A percentile compares a stretch with the other conserved stretches of the same genome.
Evolutionary conservation across 2,113 vertebrate species (phyloP).

Genomic region (Laticauda laticaudata): DNA sequence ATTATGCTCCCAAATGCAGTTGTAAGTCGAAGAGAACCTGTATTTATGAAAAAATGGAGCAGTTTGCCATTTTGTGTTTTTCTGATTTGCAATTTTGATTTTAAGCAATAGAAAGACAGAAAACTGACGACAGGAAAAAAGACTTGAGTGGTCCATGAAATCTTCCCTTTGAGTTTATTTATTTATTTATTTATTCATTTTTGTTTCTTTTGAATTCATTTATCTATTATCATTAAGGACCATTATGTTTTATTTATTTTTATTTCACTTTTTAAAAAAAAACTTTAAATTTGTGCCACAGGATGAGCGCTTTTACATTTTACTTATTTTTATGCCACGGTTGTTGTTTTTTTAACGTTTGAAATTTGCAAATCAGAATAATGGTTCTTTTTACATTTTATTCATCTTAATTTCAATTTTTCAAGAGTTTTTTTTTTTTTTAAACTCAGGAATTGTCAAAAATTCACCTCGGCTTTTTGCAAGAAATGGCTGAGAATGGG

Average conservation of each 20-base stretch:
- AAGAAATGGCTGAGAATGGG: background rate
- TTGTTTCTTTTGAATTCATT: background rate
- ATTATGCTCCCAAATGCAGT: background rate
- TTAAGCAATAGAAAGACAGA: background rate
- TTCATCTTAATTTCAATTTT: background rate
- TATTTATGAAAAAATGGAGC: background rate
- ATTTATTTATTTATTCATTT: no score
- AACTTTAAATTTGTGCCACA: background rate
- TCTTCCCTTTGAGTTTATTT: background rate
- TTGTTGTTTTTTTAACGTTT: no score
- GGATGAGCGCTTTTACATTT: no score
- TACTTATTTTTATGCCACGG: no score
- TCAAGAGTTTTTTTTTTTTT: background rate
- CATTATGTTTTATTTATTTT: background rate
- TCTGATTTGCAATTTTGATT: background rate
- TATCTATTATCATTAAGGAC: background rate
- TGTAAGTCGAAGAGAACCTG: background rate
- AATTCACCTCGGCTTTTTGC: background rate
- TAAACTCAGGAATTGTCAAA: background rate
- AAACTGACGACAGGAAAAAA: background rate
- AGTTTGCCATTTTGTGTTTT: background rate
- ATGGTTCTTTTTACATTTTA: background rate
- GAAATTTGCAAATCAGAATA: no score
- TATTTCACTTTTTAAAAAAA: background rate
- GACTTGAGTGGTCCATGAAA: background rate